Percentiles rank a stretch among this genome's conserved stretches.
These are phyloP conservation scores for Orchestia grillus DNA, from an alignment of 1,140 invertebrate genomes.

Conservation along the genomic window DNA sequence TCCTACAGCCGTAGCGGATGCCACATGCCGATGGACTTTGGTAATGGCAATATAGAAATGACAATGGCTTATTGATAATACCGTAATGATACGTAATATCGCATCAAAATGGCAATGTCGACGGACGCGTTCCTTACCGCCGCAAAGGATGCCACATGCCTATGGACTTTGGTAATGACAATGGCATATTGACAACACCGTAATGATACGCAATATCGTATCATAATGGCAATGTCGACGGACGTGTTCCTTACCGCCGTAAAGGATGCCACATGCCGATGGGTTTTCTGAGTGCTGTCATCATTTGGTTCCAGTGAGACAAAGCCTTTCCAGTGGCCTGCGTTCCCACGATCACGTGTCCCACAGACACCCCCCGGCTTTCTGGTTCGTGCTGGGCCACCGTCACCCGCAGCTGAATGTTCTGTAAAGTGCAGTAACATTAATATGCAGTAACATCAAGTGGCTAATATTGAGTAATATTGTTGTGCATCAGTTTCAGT, in stretches of 20 bases:
- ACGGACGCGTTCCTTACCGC: no score
- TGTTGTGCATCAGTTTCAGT: no score
- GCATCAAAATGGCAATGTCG: background rate
- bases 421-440: conserved; percentile 72
- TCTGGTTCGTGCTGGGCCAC: conserved; percentile 74
- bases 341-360: conserved; percentile 78
- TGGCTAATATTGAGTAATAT: no score
- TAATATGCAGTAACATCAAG: no score
- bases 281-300: conserved; percentile 83
- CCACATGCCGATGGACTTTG: background rate
- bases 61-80: background rate
- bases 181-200: background rate
- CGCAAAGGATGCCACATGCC: background rate
- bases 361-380: conserved; percentile 76
- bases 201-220: background rate
- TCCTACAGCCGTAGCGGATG: background rate
- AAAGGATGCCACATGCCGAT: conserved; percentile 88
- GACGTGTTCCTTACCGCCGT: conserved; percentile 73
- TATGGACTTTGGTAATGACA: background rate
- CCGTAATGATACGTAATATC: background rate
- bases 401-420: conserved; percentile 80
- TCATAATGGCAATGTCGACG: background rate
- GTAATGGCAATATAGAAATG: background rate
- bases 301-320: conserved; percentile 88
- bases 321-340: conserved; percentile 75